Conservation (phyloP, 2,888 invertebrate genomes). For the Caenorhabditis sp. region DNA sequence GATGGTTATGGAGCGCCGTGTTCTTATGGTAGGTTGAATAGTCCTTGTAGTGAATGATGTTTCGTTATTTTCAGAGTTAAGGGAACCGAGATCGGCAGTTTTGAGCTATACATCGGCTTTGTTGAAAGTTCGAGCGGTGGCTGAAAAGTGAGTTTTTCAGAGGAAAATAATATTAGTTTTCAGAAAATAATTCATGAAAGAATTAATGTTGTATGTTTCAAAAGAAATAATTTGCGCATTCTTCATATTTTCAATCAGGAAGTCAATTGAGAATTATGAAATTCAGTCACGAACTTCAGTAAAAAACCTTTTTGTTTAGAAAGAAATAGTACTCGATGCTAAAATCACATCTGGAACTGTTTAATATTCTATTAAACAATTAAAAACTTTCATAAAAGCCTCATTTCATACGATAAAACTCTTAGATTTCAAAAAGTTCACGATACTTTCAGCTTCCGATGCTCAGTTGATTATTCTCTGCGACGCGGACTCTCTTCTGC, state of each 20-base stretch:
- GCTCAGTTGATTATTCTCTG: slow-evolving; percentile 56
- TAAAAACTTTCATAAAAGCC: no score
- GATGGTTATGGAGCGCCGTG: slow-evolving; percentile 75
- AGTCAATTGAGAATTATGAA: no score
- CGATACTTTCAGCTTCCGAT: slow-evolving; percentile 45
- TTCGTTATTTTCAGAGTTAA: slow-evolving; percentile 82
- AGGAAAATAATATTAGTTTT: no score
- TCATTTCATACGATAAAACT: no score
- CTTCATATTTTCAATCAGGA: no score
- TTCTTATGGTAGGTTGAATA: slow-evolving; percentile 15
- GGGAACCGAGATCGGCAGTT: slow-evolving; percentile 90
- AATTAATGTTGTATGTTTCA: background rate
- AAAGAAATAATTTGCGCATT: slow-evolving; percentile 1
- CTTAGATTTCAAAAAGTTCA: no score
- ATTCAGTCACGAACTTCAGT: no score
- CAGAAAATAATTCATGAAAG: background rate
- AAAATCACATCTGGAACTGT: no score
- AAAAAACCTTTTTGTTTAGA: no score
- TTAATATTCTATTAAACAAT: no score
- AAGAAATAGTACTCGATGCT: no score
- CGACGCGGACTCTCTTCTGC: slow-evolving; percentile 81
- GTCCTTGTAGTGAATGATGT: no score
- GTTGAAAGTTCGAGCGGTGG: slow-evolving; percentile 80
- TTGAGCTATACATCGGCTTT: slow-evolving; percentile 93
- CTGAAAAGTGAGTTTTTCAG: slow-evolving; percentile 67